Conservation (phyloP, 2,888 invertebrate species). For the Penaeus monodon region DNA sequence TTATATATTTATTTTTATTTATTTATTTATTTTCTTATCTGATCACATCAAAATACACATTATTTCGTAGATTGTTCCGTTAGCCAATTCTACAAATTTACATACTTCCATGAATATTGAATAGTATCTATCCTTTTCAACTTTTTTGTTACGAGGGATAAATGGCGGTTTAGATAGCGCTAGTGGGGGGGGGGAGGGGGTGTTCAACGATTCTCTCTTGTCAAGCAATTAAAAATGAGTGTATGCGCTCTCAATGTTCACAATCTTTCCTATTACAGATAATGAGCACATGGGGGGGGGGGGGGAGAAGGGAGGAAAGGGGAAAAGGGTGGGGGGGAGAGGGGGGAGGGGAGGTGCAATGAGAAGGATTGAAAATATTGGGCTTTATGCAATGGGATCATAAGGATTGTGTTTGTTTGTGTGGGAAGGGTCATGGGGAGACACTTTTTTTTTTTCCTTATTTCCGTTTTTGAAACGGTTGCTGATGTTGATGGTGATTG, state of each 20-base stretch:
- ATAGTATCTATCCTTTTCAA: too few species aligned
- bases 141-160: not conserved
- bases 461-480: too few species aligned
- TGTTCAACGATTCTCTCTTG: conserved; percentile 12
- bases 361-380: not conserved
- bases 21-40: too few species aligned
- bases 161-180: not conserved
- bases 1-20: too few species aligned
- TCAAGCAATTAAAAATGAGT: conserved; percentile 45
- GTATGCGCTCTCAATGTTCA: conserved; percentile 31
- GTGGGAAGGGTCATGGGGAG: too few species aligned
- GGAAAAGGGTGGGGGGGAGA: not conserved
- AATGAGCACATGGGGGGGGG: conserved; percentile 1
- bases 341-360: too few species aligned
- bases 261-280: conserved; percentile 33
- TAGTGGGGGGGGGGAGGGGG: not conserved
- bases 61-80: too few species aligned
- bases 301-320: not conserved
- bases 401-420: not conserved
- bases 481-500: too few species aligned
- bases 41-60: too few species aligned
- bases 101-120: too few species aligned
- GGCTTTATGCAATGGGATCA: not conserved
- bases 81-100: too few species aligned
- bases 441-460: too few species aligned